Evolutionary conservation across 2,888 invertebrate genomes (phyloP), one percentile per base, ranked within the genome.

Genomic region (Scelioninae gen. 1): DNA sequence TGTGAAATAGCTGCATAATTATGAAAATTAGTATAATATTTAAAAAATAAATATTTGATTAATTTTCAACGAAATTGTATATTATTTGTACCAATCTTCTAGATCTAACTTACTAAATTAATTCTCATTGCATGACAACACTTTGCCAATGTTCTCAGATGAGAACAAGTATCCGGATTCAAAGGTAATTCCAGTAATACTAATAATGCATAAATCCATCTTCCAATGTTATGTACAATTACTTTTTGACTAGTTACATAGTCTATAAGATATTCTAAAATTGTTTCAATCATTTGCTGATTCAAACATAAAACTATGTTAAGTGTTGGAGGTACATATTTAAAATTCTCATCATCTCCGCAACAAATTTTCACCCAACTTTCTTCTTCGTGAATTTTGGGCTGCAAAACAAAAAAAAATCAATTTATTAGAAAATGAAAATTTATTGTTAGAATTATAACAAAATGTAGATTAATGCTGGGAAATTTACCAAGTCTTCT

Each of bases 161-260:
- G 93, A 47, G 95, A 94, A 88, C 94, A 94, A n/a, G 94, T 94
- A 79, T 95, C 95, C 1, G 96, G 95, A 53, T 94, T 93, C 8
- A 96, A 91, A 0, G 96, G 96, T 80, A 94, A 93, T 88, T 95
- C 94, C 40, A 95, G 91, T 82, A 94, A 94, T 6, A 94, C 94
- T 58, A 96, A 89, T 58, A 96, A 92, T 0, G 95, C 94, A 92
- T 95, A 96, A 29, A 96, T 93, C 96, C 96, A 96, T 89, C 93
- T 93, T 29, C 95, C 95, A 85, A 94, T 90, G 71, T 92, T 88
- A n/a, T 92, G 89, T 34, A 93, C 88, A 80, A 95, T 82, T 10
- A 4, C 32, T 7, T 66, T 58, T 38, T 71, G 32, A 47, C 32
- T 40, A n/a, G 34, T 13, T 5, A 94, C 87, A 91, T 93, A 92